These are phyloP conservation scores for Solenopsis invicta DNA, from an alignment of 1,140 invertebrate genomes.

Conservation along the genomic window DNA sequence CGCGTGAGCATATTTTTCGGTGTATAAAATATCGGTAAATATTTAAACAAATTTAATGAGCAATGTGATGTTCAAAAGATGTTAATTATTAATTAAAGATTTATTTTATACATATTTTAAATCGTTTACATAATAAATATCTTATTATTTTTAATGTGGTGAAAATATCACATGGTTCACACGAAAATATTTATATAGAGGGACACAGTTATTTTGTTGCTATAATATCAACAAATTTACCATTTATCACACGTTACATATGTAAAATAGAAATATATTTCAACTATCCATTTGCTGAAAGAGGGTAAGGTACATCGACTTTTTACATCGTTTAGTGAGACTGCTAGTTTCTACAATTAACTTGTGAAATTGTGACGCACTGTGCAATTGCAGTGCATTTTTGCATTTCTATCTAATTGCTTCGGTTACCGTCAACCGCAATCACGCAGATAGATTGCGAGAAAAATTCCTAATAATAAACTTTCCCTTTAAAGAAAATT, in stretches of 20 bases:
- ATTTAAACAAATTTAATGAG: constrained; percentile 9
- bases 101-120: not conserved
- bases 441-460: not conserved
- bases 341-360: constrained; percentile 17
- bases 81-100: not conserved
- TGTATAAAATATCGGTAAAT: not conserved
- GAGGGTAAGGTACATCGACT: constrained; percentile 10
- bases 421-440: not conserved
- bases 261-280: constrained; percentile 21
- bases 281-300: not conserved
- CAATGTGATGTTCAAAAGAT: not conserved
- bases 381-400: not conserved
- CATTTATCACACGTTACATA: not conserved
- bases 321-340: constrained; percentile 6
- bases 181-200: not conserved
- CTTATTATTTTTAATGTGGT: not conserved
- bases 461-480: not conserved
- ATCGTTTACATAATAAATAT: not conserved
- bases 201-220: not conserved
- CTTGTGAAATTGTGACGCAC: not conserved
- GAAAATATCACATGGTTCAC: not conserved
- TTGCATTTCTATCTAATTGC: not conserved
- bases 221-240: not conserved
- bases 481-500: not conserved
- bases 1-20: not conserved